Evolutionary conservation across 2,797 vertebrate species (phyloP).

Genomic region (Decapterus maruadsi): DNA sequence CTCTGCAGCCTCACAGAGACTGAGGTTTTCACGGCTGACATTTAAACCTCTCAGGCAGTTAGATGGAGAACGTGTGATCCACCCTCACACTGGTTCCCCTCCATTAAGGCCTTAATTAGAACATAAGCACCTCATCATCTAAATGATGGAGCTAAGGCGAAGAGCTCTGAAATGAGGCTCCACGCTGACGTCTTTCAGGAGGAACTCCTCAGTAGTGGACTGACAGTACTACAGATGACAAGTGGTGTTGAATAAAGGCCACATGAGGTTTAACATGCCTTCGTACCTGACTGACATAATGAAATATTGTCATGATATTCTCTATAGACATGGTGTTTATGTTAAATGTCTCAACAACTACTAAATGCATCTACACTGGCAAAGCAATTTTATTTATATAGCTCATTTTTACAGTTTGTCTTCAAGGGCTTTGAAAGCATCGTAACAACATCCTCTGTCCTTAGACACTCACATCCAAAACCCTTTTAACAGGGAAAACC

Average conservation of each 20-base stretch:
- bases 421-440: too few species aligned
- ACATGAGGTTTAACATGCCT: neutral
- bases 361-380: neutral
- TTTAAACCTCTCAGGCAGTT: slow-evolving; percentile 57
- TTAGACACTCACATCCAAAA: too few species aligned
- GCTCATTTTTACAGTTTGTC: too few species aligned
- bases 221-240: neutral
- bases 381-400: too few species aligned
- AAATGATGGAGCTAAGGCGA: slow-evolving; percentile 45
- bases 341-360: neutral
- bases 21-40: slow-evolving; percentile 44
- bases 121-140: slow-evolving; percentile 55
- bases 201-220: neutral
- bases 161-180: slow-evolving; percentile 32
- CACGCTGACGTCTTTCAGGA: slow-evolving; percentile 5
- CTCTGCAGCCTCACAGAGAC: neutral
- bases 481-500: too few species aligned
- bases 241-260: neutral
- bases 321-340: neutral
- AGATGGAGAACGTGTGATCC: slow-evolving; percentile 58
- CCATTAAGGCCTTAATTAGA: slow-evolving; percentile 74
- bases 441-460: too few species aligned
- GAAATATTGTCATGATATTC: neutral
- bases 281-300: neutral
- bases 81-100: slow-evolving; percentile 44